phyloP scores from a whole-genome alignment of 2,888 invertebrate species.

The Ennomos quercinarius region DNA sequence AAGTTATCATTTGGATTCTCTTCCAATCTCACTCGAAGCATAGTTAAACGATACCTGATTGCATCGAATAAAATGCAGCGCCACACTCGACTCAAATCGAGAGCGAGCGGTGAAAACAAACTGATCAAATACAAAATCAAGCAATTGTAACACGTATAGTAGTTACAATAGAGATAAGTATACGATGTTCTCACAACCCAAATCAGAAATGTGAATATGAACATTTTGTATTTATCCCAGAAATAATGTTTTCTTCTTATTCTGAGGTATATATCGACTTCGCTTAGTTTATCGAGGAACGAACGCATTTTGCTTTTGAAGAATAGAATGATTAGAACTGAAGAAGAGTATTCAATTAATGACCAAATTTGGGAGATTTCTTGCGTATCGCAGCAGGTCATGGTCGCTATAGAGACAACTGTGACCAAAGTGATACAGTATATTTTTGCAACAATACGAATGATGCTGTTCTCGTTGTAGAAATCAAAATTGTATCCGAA shows the following conservation, averaged over 20 bases:
- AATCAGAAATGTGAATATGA: conserved; percentile 47
- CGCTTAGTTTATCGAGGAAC: conserved; percentile 54
- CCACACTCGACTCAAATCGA: conserved; percentile 74
- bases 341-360: conserved; percentile 60
- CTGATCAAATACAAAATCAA: conserved; percentile 53
- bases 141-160: conserved; percentile 50
- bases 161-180: conserved; percentile 54
- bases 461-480: conserved; percentile 47
- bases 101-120: conserved; percentile 60
- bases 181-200: conserved; percentile 60
- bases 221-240: conserved; percentile 47
- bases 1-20: conserved; percentile 58
- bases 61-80: conserved; percentile 66
- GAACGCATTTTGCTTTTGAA: conserved; percentile 52
- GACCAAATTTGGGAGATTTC: conserved; percentile 63
- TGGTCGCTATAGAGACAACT: conserved; percentile 49
- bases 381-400: conserved; percentile 52
- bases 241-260: conserved; percentile 55
- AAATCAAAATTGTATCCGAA: conserved; percentile 69
- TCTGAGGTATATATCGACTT: conserved; percentile 61
- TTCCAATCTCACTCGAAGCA: conserved; percentile 62
- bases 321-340: conserved; percentile 55
- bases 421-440: conserved; percentile 57
- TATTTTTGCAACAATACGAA: conserved; percentile 43
- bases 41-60: conserved; percentile 62